Conservation (phyloP, 2,113 vertebrate genomes). For the Pimephales promelas region DNA sequence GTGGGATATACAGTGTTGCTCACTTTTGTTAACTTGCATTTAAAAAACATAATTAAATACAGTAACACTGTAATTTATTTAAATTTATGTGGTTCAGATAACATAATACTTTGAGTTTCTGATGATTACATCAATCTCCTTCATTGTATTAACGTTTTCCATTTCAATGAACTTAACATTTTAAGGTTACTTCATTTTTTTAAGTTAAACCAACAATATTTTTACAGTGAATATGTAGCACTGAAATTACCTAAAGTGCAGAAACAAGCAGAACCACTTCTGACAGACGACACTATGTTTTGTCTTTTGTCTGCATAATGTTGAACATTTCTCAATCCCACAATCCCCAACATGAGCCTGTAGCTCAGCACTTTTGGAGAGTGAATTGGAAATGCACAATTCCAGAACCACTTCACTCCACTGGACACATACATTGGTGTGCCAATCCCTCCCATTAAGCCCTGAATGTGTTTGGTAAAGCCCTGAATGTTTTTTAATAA, state of each 20-base stretch:
- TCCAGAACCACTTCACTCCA: neutral
- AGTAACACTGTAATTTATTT: no score
- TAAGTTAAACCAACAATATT: no score
- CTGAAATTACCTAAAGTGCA: neutral
- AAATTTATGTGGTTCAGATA: no score
- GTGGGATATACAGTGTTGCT: no score
- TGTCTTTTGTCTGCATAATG: neutral
- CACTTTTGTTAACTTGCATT: no score
- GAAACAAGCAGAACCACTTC: neutral
- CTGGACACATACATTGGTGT: neutral
- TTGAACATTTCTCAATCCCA: neutral
- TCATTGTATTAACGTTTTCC: no score
- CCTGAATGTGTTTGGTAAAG: neutral
- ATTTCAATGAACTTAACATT: no score
- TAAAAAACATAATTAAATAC: no score
- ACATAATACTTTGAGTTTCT: no score
- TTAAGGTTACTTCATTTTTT: no score
- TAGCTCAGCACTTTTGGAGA: neutral
- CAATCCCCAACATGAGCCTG: neutral
- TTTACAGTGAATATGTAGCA: neutral
- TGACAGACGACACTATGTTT: neutral
- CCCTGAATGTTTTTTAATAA: conserved; percentile 2
- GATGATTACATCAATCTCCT: no score
- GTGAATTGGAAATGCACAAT: neutral
- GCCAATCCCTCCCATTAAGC: neutral